Evolutionary conservation across 1,140 invertebrate species (phyloP), one percentile per base, ranked within the genome.

Genomic region (Anoplophora glabripennis): DNA sequence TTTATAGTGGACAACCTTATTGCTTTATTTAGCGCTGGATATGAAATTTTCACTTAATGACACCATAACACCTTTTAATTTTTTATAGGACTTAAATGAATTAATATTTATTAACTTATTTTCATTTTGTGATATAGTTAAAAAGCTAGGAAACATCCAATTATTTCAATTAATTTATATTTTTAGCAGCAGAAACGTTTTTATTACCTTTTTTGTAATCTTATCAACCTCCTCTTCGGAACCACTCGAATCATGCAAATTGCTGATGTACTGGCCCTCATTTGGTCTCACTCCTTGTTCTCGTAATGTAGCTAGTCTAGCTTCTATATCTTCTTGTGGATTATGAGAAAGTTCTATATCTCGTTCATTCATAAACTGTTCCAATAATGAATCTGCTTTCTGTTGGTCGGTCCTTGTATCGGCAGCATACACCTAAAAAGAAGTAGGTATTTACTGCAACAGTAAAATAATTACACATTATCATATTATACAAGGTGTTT

Each of bases 341-440:
- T 83, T 78, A 17, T 80, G 79, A 34, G 78, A 72, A 59, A 75
- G 72, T 34, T 79, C 72, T 41, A 87, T 79, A 48, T 77, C 74
- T 4, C 77, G 68, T 73, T 87, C 81, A 15, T 77, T 78, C 56
- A 82, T 62, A 63, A 83, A 84, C 59, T 85, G 80, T 45, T 80
- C 80, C 11, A 88, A 57, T 12, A 87, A 68, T 65, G 84, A 81
- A 67, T 84, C 78, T 15, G 77, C 78, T 75, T 85, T 84, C 63
- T 87, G 81, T 62, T 84, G 78, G 64, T 85, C 83, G 53, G 77
- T 80, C 69, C 80, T 77, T 56, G 70, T 71, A 62, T 69, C 67
- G 12, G 56, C 28, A 15, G 58, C 17, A 38, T 51, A 59, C 15
- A 64, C 21, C 62, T 64, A 44, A 9, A 53, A 56, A 28, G 36